These are phyloP conservation scores for Sprattus sprattus DNA, from an alignment of 2,113 vertebrate genomes.

Conservation along the genomic window DNA sequence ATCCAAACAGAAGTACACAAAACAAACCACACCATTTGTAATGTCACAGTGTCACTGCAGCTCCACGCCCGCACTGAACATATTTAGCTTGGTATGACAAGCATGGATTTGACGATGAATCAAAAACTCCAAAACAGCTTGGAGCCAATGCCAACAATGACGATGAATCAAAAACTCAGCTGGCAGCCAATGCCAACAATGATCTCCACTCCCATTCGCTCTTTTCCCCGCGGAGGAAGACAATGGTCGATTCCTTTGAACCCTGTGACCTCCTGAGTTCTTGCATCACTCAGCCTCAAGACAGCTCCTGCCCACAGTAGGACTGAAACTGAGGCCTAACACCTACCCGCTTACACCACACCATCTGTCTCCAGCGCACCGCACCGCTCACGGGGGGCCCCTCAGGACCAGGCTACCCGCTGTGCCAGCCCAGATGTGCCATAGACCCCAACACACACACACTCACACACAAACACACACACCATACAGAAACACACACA, in stretches of 20 bases:
- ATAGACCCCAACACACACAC: neutral
- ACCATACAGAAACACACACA: neutral
- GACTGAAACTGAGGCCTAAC: neutral
- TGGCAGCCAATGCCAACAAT: too few relatives aligned
- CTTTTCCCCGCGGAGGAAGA: neutral
- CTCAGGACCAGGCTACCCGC: neutral
- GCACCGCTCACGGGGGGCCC: too few relatives aligned
- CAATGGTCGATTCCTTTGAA: neutral
- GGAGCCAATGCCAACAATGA: neutral
- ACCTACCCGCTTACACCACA: neutral
- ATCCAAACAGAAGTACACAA: neutral
- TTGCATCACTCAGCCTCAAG: neutral
- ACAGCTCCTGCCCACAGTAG: neutral
- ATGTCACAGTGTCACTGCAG: slow-evolving; percentile 2
- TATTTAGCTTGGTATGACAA: neutral
- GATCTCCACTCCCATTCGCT: neutral
- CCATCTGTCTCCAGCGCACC: neutral
- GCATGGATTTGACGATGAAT: neutral
- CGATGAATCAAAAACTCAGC: too few relatives aligned
- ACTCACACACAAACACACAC: neutral
- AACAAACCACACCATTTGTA: neutral
- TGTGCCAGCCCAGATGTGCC: neutral
- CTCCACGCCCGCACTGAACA: neutral
- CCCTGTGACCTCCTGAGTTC: neutral
- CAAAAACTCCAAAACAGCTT: slow-evolving; percentile 3